These are phyloP conservation scores for Balearica regulorum DNA, from an alignment of 2,797 vertebrate genomes.

Conservation along the genomic window DNA sequence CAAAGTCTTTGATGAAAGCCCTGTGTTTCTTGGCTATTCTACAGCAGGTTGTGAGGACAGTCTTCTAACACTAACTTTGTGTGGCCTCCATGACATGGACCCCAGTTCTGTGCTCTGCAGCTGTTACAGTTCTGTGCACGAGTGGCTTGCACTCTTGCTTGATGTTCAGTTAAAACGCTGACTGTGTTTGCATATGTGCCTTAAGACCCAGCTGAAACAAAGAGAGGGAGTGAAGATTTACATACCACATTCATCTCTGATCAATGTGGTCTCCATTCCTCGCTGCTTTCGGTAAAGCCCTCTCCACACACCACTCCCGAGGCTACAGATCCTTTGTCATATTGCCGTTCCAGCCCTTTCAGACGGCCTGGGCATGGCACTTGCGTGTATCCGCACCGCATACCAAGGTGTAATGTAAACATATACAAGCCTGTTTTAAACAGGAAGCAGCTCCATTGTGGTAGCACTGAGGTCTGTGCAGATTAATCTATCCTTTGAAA, in stretches of 20 bases:
- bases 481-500: conserved; percentile 3
- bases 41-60: not conserved
- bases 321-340: not conserved
- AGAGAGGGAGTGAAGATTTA: not conserved
- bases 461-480: not conserved
- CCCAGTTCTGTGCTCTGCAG: not conserved
- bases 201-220: not conserved
- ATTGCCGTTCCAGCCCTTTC: not conserved
- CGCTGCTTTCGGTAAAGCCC: not conserved
- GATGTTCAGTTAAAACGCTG: not conserved
- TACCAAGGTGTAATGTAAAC: conserved; percentile 20
- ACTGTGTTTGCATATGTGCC: not conserved
- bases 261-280: not conserved
- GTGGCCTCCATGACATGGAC: not conserved
- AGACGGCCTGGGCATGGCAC: not conserved
- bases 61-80: not conserved
- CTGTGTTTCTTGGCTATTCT: not conserved
- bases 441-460: not conserved
- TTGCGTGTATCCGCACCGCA: not conserved
- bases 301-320: not conserved
- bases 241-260: not conserved
- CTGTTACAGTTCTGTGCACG: not conserved
- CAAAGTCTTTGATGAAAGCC: not conserved
- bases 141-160: not conserved
- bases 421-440: not conserved